Evolutionary conservation across 2,888 invertebrate species (phyloP), one percentile per base, ranked within the genome.

Genomic region (Pemphredon lugubris): DNA sequence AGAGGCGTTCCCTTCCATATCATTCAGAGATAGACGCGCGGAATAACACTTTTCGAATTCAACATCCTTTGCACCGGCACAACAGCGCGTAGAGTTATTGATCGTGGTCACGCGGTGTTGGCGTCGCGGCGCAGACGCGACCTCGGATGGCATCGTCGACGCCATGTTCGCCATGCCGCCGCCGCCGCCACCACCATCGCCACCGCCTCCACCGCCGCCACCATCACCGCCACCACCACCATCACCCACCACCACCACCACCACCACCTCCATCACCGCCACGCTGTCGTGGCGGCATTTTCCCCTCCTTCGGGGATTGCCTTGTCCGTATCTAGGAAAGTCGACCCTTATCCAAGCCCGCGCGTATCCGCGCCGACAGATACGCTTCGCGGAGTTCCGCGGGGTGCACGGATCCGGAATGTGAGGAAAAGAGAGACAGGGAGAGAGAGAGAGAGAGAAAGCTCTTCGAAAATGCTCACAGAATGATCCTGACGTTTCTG

Each of bases 51-150:
- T 89, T 89, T 89, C 87, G 87, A 88, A 89, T 88, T 87, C 87
- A 88, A 88, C 88, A 88, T 89, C 89, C 87, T 85, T 87, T 85
- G 83, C 75, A 77, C 82, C 83, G 76, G 76, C 83, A 82, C 83
- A 71, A 77, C 81, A 77, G 48, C 71, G 75, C 73, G 79, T 74
- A 74, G 63, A 76, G 64, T 53, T 88, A 88, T 88, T 86, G 87
- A 86, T 85, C 85, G 83, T 68, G 84, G 85, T 86, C 91, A 83
- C 91, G 91, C 75, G 91, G 91, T 77, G 91, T 91, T 72, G 91
- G 92, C 86, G 90, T 91, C 57, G 37, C n/a, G 47, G 91, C 92
- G 75, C 90, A 85, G 90, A 76, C 91, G 92, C 82, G 86, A 91
- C 89, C 90, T 91, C 88, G n/a, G 82, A 54, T 53, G 68, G 74